Base-by-base conservation (phyloP, 2,888 invertebrate genomes). In the Bombylius discolor region DNA sequence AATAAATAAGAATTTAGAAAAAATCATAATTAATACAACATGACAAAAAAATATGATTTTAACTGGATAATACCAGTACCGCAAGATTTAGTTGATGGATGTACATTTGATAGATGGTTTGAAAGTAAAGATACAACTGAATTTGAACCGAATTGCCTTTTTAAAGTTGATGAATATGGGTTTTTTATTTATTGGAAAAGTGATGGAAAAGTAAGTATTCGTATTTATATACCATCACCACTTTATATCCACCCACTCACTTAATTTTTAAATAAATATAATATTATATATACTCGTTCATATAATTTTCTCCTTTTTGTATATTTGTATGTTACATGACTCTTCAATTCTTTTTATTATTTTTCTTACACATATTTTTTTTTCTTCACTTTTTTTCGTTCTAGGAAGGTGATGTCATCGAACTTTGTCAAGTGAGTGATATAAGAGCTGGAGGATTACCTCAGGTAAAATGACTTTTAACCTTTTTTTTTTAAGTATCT, bases 141-240 rank as follows among this genome's bases (percentile, higher is more conserved):
- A 64, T 79, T 86, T 56, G 94, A 97, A 72, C 82, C 87, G 64
- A 87, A 85, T 70, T 94, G 94, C 67, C 73, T 85, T 62, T 94
- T 97, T 76, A 91, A 90, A 76, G 96, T 96, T 52, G 97, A 97
- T 74, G 91, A 96, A 71, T 94, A 92, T 77, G 97, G 95, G 49
- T 97, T 97, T 80, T 98, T 97, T 76, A 89, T 98, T 64, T 95
- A 92, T 74, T 98, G 97, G 97, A 97, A 96, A 75, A 94, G 95
- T 70, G 96, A 96, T 60, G 90, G 89, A 64, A 82, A 83, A 83
- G 96, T 96, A 76, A 78, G 23, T 23, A 23, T 23, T n/a, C n/a
- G 75, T 63, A 7, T 33, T 23, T 1, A 2, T 23, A 23, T 23
- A 23, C 2, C 5, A 3, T 45, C 1, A 23, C 1, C 23, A 23